Conservation (phyloP, 2,888 invertebrate species). For the Cremastinae sp. region DNA sequence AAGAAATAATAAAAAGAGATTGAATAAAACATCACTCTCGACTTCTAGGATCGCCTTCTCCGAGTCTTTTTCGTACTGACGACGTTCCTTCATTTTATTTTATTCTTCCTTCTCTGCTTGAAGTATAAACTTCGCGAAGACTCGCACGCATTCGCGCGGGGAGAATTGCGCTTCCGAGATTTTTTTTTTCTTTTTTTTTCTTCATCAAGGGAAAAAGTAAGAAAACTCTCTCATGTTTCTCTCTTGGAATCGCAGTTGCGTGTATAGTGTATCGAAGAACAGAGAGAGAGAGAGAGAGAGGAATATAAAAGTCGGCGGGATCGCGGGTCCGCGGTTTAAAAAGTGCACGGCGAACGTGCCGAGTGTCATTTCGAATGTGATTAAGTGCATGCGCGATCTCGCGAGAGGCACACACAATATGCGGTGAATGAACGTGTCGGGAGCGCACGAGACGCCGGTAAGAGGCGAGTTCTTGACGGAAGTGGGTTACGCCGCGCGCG, state of each 20-base stretch:
- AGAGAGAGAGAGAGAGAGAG: too few species aligned
- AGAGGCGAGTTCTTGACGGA: constrained; percentile 50
- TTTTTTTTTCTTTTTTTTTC: not conserved
- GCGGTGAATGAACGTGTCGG: constrained; percentile 47
- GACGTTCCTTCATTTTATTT: too few species aligned
- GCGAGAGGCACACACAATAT: not conserved
- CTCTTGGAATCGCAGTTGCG: too few species aligned
- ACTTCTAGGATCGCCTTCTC: constrained; percentile 25
- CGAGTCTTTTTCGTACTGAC: too few species aligned
- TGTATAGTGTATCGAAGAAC: too few species aligned
- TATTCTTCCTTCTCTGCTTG: too few species aligned
- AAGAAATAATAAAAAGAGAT: not conserved
- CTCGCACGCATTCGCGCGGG: not conserved
- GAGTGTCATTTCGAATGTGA: not conserved
- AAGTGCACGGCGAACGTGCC: not conserved
- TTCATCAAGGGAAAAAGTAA: not conserved
- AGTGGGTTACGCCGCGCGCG: constrained; percentile 60
- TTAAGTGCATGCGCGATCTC: constrained; percentile 10
- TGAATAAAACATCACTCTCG: constrained; percentile 35
- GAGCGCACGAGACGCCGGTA: constrained; percentile 17
- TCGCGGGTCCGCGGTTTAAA: not conserved
- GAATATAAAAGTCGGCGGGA: not conserved
- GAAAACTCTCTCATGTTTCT: not conserved
- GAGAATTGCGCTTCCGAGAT: not conserved
- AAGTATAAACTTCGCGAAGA: not conserved